phyloP scores from a whole-genome alignment of 2,113 vertebrate species.

The Gadus macrocephalus region DNA sequence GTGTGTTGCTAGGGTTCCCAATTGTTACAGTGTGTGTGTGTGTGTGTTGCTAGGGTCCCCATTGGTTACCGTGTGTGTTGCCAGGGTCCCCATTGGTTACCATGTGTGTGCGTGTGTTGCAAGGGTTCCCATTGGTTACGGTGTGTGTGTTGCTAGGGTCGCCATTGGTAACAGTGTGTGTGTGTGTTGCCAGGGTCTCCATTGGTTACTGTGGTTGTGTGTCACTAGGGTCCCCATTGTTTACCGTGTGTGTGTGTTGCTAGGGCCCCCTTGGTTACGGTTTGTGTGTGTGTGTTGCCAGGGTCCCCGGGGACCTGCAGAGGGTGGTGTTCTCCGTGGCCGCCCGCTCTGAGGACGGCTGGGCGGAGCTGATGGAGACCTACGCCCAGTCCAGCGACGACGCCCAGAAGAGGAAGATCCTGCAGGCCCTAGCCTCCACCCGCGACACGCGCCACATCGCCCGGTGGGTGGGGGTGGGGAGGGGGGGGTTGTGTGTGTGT shows the following conservation, averaged over 20 bases:
- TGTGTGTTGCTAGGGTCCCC: not conserved
- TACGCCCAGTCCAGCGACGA: slow-evolving; percentile 71
- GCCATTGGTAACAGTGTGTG: no score
- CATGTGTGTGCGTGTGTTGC: not conserved
- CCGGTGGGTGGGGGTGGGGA: slow-evolving; percentile 69
- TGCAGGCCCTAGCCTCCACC: slow-evolving; percentile 83
- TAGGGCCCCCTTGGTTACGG: no score
- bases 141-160: no score
- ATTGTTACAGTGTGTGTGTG: not conserved
- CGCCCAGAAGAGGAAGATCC: slow-evolving; percentile 83
- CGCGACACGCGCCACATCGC: slow-evolving; percentile 72
- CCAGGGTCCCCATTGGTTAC: not conserved
- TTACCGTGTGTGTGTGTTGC: not conserved
- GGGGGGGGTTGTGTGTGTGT: not conserved
- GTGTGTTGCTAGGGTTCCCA: no score
- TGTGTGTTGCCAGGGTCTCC: no score
- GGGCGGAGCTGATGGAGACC: slow-evolving; percentile 69
- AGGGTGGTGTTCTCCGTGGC: slow-evolving; percentile 80
- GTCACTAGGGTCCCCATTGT: not conserved
- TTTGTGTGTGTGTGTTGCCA: slow-evolving; percentile 36
- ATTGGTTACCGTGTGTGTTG: no score
- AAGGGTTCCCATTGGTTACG: no score
- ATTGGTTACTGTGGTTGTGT: no score
- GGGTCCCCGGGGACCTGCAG: slow-evolving; percentile 85
- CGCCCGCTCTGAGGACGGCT: slow-evolving; percentile 75